Conservation (phyloP, 2,113 vertebrate species). For the Hippopotamus amphibius region DNA sequence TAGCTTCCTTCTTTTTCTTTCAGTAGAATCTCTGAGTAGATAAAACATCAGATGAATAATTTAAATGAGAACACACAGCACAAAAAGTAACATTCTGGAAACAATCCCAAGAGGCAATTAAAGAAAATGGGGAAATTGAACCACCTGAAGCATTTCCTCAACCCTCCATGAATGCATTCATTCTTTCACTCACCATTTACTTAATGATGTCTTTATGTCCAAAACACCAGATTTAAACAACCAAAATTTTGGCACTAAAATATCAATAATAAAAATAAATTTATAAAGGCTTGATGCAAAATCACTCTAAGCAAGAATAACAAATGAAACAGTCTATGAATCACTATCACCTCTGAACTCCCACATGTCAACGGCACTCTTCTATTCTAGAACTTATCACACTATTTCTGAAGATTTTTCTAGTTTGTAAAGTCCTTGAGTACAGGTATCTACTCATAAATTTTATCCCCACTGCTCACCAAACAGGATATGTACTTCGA, state of each 20-base stretch:
- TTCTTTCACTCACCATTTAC: slow-evolving; percentile 3
- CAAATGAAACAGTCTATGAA: not conserved
- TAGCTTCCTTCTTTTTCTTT: slow-evolving; percentile 68
- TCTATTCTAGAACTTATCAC: not conserved
- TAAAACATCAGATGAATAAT: slow-evolving; percentile 76
- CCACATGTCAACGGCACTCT: not conserved
- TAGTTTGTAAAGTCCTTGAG: not conserved
- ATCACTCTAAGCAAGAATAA: not conserved
- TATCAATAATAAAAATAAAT: slow-evolving; percentile 47
- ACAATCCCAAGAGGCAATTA: slow-evolving; percentile 46
- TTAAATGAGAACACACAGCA: slow-evolving; percentile 76
- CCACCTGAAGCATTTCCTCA: not conserved
- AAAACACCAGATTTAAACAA: slow-evolving; percentile 28
- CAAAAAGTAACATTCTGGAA: slow-evolving; percentile 68
- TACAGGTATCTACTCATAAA: not conserved
- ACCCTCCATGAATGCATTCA: not conserved
- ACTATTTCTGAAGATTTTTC: not conserved
- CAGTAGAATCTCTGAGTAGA: slow-evolving; percentile 62
- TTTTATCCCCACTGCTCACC: not conserved
- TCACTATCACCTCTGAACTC: not conserved
- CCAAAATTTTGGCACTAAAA: slow-evolving; percentile 13
- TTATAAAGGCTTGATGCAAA: slow-evolving; percentile 38
- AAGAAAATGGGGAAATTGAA: slow-evolving; percentile 23
- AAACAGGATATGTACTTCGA: not conserved
- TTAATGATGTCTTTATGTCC: not conserved